Conservation (phyloP, 2,113 vertebrate genomes). For the Pseudopipra pipra region DNA sequence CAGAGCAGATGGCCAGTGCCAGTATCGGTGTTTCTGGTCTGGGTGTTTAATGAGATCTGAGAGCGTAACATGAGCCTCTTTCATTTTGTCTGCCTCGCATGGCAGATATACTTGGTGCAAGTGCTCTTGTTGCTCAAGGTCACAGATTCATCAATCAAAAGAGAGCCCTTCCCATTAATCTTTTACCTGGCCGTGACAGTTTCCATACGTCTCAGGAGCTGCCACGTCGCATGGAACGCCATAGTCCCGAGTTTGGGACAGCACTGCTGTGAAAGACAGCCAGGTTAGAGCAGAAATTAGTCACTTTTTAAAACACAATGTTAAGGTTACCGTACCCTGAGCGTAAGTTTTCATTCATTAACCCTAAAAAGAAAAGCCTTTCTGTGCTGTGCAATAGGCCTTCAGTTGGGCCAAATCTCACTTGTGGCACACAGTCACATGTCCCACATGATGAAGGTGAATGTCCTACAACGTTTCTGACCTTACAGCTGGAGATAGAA, state of each 20-base stretch:
- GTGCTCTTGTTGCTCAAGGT: constrained; percentile 48
- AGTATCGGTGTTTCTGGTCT: constrained; percentile 39
- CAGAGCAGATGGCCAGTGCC: constrained; percentile 52
- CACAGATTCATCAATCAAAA: constrained; percentile 55
- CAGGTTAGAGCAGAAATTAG: neutral
- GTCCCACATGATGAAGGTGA: neutral
- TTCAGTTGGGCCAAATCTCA: neutral
- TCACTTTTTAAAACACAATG: neutral
- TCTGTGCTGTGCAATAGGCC: neutral
- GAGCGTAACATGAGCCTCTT: constrained; percentile 47
- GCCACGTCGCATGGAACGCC: accelerated
- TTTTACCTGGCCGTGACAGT: constrained; percentile 23
- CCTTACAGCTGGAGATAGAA: neutral
- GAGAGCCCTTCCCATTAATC: constrained; percentile 24
- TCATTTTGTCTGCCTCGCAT: constrained; percentile 49
- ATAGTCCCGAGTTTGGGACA: neutral
- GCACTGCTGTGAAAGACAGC: neutral
- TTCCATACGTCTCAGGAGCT: neutral
- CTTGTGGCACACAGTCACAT: accelerated
- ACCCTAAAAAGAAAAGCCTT: neutral
- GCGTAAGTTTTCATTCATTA: neutral
- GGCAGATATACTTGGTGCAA: constrained; percentile 39
- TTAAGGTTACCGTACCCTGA: neutral
- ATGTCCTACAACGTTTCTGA: neutral
- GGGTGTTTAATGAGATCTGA: constrained; percentile 59